Conservation (phyloP, 1,140 invertebrate genomes). For the Pissodes strobi region DNA sequence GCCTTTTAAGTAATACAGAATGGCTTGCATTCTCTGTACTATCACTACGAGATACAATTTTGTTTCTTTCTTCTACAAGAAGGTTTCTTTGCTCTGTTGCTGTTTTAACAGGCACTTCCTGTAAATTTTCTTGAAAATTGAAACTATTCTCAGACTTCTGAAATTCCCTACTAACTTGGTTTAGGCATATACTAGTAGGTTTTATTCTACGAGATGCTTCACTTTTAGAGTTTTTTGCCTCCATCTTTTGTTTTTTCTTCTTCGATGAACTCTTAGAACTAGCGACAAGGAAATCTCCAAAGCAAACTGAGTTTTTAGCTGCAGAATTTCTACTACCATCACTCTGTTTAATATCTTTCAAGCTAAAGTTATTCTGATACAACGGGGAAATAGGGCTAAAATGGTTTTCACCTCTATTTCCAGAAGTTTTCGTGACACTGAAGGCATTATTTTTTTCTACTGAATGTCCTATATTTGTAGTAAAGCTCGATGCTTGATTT, state of each 20-base stretch:
- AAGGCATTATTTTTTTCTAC: conserved; percentile 33
- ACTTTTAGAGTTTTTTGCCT: background rate
- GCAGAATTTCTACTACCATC: conserved; percentile 13
- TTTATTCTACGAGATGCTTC: conserved; percentile 44
- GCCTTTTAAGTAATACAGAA: conserved; percentile 19
- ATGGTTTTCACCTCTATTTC: conserved; percentile 15
- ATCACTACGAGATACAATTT: conserved; percentile 35
- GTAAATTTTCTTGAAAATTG: conserved; percentile 40
- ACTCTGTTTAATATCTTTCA: conserved; percentile 6
- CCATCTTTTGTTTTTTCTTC: conserved; percentile 38
- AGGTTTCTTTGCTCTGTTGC: conserved; percentile 32
- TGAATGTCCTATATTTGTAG: background rate
- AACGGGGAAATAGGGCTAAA: conserved; percentile 47
- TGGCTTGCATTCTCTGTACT: background rate
- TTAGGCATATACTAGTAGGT: conserved; percentile 45
- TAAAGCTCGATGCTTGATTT: background rate
- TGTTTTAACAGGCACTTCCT: conserved; percentile 20
- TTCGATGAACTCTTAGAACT: conserved; percentile 32
- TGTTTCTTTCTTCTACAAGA: conserved; percentile 39
- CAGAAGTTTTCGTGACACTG: conserved; percentile 25
- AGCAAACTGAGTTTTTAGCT: conserved; percentile 38
- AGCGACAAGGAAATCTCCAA: conserved; percentile 50
- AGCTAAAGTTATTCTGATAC: conserved; percentile 33
- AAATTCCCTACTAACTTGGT: conserved; percentile 25
- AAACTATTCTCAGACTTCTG: conserved; percentile 44